phyloP scores from a whole-genome alignment of 2,888 invertebrate genomes.

The Bibio marci region DNA sequence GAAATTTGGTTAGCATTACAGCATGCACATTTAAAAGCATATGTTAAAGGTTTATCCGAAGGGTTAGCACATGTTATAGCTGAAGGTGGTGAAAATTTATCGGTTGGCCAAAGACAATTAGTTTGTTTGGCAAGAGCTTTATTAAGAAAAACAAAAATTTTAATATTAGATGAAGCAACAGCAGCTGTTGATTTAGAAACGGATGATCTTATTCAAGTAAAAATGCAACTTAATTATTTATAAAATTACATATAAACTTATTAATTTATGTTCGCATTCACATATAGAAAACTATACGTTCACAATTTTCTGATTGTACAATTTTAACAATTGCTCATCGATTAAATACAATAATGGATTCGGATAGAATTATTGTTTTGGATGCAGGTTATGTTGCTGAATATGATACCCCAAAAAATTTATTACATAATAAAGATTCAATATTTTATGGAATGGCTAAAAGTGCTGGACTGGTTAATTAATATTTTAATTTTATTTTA shows the following conservation, averaged over 20 bases:
- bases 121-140: constrained; percentile 32
- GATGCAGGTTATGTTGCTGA: constrained; percentile 25
- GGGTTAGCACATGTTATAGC: constrained; percentile 21
- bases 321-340: constrained; percentile 75
- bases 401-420: constrained; percentile 24
- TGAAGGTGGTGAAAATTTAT: constrained; percentile 24
- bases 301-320: constrained; percentile 63
- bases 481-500: too few species aligned
- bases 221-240: constrained; percentile 13
- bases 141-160: constrained; percentile 31
- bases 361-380: constrained; percentile 52
- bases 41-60: constrained; percentile 16
- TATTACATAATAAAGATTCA: constrained; percentile 22
- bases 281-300: constrained; percentile 50
- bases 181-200: constrained; percentile 37
- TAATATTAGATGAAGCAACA: constrained; percentile 33
- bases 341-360: constrained; percentile 73
- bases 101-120: constrained; percentile 33
- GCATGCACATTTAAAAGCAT: constrained; percentile 31
- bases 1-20: constrained; percentile 36
- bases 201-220: constrained; percentile 32
- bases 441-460: constrained; percentile 32
- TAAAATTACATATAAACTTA: too few species aligned
- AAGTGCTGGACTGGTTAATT: constrained; percentile 4
- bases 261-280: too few species aligned